These are phyloP conservation scores for Triplophysa siluroides DNA, from an alignment of 2,113 vertebrate species.

Conservation along the genomic window DNA sequence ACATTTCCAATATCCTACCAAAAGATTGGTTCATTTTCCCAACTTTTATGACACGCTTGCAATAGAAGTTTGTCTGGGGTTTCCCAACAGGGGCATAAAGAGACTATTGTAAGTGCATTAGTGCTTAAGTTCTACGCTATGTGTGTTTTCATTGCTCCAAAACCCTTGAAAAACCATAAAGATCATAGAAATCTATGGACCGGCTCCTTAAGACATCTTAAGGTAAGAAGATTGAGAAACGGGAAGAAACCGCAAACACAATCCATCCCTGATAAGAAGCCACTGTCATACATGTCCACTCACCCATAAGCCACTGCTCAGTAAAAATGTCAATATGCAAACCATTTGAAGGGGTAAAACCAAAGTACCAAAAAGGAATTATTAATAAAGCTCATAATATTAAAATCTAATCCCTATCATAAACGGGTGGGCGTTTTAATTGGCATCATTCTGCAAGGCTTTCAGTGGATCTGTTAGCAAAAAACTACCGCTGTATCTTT, in stretches of 20 bases:
- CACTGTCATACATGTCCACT: constrained; percentile 28
- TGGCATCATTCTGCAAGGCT: constrained; percentile 19
- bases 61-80: neutral
- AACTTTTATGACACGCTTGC: neutral
- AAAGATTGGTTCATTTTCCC: constrained; percentile 27
- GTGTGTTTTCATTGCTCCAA: constrained; percentile 18
- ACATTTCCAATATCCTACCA: constrained; percentile 50
- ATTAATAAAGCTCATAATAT: constrained; percentile 69
- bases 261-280: constrained; percentile 46
- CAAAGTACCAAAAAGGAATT: constrained; percentile 66
- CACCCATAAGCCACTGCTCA: constrained; percentile 34
- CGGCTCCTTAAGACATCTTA: no score
- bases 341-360: constrained; percentile 61
- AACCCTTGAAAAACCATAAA: neutral
- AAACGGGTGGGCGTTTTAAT: constrained; percentile 64
- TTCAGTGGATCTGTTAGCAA: neutral
- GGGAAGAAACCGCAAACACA: neutral
- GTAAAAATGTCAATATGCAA: constrained; percentile 40
- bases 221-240: no score
- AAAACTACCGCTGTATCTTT: constrained; percentile 20
- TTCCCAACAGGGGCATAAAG: neutral
- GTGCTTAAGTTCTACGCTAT: neutral
- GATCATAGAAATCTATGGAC: no score
- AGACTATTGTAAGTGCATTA: no score
- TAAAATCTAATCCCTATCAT: constrained; percentile 74